phyloP scores from a whole-genome alignment of 2,888 invertebrate genomes.

The Bhutanitis thaidina region DNA sequence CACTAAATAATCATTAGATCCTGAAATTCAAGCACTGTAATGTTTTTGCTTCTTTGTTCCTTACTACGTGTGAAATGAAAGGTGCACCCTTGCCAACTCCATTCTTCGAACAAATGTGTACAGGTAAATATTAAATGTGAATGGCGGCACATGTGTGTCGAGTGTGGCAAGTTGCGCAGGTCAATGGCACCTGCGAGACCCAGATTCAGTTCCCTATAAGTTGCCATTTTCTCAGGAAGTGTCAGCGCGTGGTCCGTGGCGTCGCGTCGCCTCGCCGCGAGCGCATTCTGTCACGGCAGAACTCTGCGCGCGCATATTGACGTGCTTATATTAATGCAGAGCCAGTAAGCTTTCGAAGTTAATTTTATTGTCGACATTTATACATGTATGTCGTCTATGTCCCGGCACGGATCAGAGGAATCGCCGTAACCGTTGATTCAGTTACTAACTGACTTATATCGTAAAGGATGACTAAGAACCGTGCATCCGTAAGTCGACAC shows the following conservation, averaged over 20 bases:
- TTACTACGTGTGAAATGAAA: not conserved
- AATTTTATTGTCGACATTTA: conserved; percentile 43
- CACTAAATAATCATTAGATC: too few relatives aligned
- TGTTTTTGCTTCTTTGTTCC: too few relatives aligned
- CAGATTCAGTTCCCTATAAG: conserved; percentile 76
- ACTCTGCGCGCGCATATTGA: conserved; percentile 69
- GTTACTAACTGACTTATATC: conserved; percentile 1
- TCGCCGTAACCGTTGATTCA: conserved; percentile 29
- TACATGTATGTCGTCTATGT: conserved; percentile 35
- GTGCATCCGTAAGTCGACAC: conserved; percentile 17
- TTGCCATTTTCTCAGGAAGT: conserved; percentile 78
- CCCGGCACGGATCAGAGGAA: conserved; percentile 37
- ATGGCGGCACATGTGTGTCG: conserved; percentile 61
- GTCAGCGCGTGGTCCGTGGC: conserved; percentile 35
- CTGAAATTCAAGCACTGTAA: too few relatives aligned
- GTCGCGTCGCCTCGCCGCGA: conserved; percentile 39
- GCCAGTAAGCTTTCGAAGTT: conserved; percentile 42
- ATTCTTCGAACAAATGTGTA: conserved; percentile 6
- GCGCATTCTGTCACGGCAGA: conserved; percentile 72
- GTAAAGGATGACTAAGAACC: conserved; percentile 25
- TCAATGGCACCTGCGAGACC: conserved; percentile 70
- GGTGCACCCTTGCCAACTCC: not conserved
- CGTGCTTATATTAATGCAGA: conserved; percentile 67
- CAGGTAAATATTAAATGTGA: conserved; percentile 58
- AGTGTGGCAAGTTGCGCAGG: conserved; percentile 59